phyloP scores from a whole-genome alignment of 2,113 vertebrate species.

The Aramus guarauna region DNA sequence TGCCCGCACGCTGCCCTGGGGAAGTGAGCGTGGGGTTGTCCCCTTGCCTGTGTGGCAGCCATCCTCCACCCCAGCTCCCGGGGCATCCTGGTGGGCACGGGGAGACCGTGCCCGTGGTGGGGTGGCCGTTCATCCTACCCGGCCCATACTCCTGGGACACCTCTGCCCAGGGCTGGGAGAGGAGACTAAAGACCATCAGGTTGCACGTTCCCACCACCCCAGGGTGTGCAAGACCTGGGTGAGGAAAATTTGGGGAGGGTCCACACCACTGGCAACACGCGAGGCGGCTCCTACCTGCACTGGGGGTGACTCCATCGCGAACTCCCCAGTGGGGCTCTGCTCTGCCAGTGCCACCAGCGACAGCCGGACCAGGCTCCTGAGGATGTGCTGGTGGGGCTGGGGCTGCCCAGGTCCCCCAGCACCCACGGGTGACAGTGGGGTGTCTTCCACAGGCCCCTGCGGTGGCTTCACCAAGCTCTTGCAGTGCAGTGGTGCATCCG shows the following conservation, averaged over 20 bases:
- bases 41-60: background rate
- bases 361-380: conserved; percentile 87
- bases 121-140: background rate
- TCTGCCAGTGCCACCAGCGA: conserved; percentile 92
- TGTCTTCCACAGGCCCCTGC: background rate
- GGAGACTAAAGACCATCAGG: background rate
- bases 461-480: conserved; percentile 57
- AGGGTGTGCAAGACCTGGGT: background rate
- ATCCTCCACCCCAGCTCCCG: background rate
- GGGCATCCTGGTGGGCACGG: background rate
- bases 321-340: conserved; percentile 80
- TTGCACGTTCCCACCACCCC: background rate
- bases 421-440: background rate
- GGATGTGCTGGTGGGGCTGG: conserved; percentile 76
- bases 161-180: background rate
- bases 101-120: rapidly evolving
- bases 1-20: background rate
- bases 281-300: conserved; percentile 83
- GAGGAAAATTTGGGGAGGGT: background rate
- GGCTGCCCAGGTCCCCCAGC: conserved; percentile 62
- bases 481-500: conserved; percentile 4
- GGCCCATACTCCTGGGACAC: background rate
- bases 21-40: background rate
- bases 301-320: conserved; percentile 85
- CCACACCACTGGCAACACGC: rapidly evolving